Evolutionary conservation across 2,113 vertebrate species (phyloP).

Genomic region (Buteo buteo): DNA sequence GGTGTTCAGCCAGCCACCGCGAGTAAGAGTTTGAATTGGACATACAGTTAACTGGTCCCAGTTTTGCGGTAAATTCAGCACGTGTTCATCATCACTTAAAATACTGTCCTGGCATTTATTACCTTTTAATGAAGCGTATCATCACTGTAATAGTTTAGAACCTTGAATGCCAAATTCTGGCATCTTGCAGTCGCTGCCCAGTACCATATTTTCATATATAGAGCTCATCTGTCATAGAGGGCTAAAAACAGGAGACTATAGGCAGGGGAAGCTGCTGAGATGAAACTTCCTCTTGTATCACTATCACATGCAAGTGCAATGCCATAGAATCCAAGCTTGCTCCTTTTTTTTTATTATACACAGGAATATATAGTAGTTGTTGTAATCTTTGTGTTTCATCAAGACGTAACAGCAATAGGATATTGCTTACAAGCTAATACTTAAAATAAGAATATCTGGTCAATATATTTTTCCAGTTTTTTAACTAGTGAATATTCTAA

Average conservation of each 20-base stretch:
- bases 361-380: neutral
- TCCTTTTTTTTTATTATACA: neutral
- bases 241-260: neutral
- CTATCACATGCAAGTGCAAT: neutral
- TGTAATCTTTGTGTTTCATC: neutral
- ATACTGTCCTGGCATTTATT: neutral
- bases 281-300: neutral
- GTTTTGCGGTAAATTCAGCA: neutral
- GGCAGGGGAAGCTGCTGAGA: neutral
- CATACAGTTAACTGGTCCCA: neutral
- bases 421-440: neutral
- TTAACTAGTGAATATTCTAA: neutral
- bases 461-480: neutral
- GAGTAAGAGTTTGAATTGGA: neutral
- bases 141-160: neutral
- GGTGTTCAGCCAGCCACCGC: neutral
- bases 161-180: neutral
- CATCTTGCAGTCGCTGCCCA: neutral
- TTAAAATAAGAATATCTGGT: neutral
- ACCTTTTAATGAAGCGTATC: neutral
- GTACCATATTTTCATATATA: neutral
- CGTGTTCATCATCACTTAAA: neutral
- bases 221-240: rapidly evolving
- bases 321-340: neutral
- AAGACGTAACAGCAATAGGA: neutral